Conservation (phyloP, 2,113 vertebrate species). For the Chelonoidis abingdonii region DNA sequence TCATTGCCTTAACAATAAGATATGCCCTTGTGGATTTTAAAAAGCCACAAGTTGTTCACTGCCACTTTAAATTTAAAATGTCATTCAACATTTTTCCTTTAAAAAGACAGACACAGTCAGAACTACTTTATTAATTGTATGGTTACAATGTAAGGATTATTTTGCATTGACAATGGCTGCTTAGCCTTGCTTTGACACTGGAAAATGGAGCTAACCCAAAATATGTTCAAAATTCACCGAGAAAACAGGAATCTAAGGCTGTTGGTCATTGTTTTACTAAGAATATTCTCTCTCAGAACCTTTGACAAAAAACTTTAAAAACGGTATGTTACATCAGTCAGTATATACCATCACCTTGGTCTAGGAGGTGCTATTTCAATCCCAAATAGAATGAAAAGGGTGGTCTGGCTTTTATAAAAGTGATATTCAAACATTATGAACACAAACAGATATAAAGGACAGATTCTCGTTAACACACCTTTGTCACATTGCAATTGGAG, state of each 20-base stretch:
- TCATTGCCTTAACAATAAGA: no score
- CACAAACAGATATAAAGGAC: neutral
- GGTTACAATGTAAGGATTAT: accelerated
- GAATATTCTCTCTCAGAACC: neutral
- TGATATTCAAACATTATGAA: constrained; percentile 7
- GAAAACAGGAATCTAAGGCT: constrained; percentile 36
- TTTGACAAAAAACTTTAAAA: neutral
- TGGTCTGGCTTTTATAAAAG: neutral
- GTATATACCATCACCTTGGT: neutral
- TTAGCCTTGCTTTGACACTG: neutral
- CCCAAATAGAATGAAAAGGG: neutral
- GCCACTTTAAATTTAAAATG: neutral
- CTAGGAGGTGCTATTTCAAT: neutral
- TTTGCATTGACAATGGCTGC: neutral
- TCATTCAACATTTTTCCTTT: neutral
- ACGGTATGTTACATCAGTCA: neutral
- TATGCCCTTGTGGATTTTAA: no score
- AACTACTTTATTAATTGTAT: accelerated
- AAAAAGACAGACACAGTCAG: neutral
- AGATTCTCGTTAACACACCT: neutral
- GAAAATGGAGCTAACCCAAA: neutral
- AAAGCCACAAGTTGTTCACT: neutral
- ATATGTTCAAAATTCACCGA: neutral
- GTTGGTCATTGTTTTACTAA: constrained; percentile 6
- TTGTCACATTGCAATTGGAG: neutral